These are phyloP conservation scores for Hippopotamus amphibius DNA, from an alignment of 2,113 vertebrate genomes.

Conservation along the genomic window DNA sequence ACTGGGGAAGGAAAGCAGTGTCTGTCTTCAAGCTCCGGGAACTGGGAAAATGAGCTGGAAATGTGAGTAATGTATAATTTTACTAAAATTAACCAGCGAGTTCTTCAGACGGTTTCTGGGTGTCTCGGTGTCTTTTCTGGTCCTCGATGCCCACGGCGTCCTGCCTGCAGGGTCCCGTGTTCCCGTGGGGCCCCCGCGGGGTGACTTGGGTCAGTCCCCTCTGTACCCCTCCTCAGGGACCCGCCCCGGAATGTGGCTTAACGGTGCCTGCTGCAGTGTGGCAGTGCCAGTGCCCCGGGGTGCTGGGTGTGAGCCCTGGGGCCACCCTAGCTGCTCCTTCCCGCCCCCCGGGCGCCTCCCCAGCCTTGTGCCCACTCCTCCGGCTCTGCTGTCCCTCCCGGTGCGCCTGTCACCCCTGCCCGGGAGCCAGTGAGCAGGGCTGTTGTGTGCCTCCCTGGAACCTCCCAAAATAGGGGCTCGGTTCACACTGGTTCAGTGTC, in stretches of 20 bases:
- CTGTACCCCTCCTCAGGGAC: not conserved
- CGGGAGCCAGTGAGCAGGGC: not conserved
- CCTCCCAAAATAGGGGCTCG: not conserved
- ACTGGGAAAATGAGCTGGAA: constrained; percentile 40
- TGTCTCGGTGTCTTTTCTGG: not conserved
- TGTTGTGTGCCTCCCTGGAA: not conserved
- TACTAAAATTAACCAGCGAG: constrained; percentile 29
- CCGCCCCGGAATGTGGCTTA: not conserved
- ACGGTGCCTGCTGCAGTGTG: not conserved
- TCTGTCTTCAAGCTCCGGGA: constrained; percentile 70
- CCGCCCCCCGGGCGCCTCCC: not conserved
- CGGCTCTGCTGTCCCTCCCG: not conserved
- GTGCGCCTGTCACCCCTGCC: no score
- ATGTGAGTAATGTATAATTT: not conserved
- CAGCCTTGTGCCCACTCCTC: not conserved
- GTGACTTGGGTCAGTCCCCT: rapidly evolving
- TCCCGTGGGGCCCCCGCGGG: not conserved
- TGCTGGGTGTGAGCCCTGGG: not conserved
- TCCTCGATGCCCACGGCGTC: rapidly evolving
- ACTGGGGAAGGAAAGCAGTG: constrained; percentile 70
- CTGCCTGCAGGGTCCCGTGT: rapidly evolving
- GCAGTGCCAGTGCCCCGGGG: rapidly evolving
- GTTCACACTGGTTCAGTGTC: not conserved
- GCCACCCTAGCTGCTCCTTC: no score
- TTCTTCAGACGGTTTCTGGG: not conserved